phyloP scores from a whole-genome alignment of 2,888 invertebrate genomes.

The Acanthosepion esculentum region DNA sequence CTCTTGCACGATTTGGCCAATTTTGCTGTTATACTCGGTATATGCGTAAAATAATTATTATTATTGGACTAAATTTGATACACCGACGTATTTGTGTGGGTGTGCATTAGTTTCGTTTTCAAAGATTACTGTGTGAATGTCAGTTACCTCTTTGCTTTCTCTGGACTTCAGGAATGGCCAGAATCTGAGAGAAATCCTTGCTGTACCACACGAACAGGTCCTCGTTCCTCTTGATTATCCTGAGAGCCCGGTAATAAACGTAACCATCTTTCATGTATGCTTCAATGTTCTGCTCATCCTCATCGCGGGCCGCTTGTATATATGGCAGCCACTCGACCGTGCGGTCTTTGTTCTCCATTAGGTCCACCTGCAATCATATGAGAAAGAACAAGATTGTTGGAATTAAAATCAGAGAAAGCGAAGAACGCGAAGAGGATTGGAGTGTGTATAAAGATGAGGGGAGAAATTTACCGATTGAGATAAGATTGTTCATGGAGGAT shows the following conservation, averaged over 20 bases:
- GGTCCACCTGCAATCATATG: constrained; percentile 56
- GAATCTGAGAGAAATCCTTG: constrained; percentile 68
- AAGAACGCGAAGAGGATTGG: constrained; percentile 35
- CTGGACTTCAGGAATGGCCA: constrained; percentile 66
- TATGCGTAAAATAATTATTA: too few relatives aligned
- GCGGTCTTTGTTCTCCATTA: constrained; percentile 56
- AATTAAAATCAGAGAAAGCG: constrained; percentile 25
- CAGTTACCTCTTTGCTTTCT: constrained; percentile 48
- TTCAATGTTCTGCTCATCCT: constrained; percentile 74
- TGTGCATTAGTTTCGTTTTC: too few relatives aligned
- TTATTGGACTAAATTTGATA: too few relatives aligned
- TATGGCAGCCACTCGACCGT: constrained; percentile 73
- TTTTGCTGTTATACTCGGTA: too few relatives aligned
- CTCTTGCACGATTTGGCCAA: too few relatives aligned
- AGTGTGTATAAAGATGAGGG: accelerated
- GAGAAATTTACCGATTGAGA: neutral
- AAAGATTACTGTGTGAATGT: neutral
- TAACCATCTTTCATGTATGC: constrained; percentile 70
- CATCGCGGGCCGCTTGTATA: constrained; percentile 72
- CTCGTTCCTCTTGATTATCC: constrained; percentile 69
- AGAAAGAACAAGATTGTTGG: neutral
- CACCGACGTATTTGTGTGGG: too few relatives aligned
- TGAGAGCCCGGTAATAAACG: constrained; percentile 71
- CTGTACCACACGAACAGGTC: constrained; percentile 75
- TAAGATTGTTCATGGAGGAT: too few relatives aligned